Base-by-base conservation (phyloP, 1,140 invertebrate species). In the Drosophila insularis region DNA sequence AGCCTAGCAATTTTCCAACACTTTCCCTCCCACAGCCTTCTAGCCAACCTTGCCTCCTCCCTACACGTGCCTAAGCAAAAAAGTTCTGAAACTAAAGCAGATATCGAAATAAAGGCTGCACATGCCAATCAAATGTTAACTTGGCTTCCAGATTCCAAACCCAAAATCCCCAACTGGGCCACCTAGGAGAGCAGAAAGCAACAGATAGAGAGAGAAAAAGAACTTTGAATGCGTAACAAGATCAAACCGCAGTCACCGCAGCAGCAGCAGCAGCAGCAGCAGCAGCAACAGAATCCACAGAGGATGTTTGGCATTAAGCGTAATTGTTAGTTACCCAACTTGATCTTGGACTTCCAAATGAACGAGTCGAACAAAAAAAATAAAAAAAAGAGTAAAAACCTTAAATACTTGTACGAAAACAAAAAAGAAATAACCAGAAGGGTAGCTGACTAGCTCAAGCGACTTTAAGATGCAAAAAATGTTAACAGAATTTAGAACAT, bases 241-340 rank as follows among this genome's bases (percentile, higher is more conserved):
- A 87, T 87, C 84, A 87, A 87, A 89, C 84, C 84, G 17, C 80
- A 82, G 84, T 65, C 80, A 89, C 84, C 82, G 82, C 84, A 89
- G 46, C 63, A 35, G 66, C 64, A 63, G 59, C 35, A 40, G 11
- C 50, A n/a, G n/a, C 40, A 21, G 14, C 2, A 53, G 40, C 13
- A 56, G n/a, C 71, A 67, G 37, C 27, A 7, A 35, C 53, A 66
- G 46, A 53, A 58, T 40, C 53, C 31, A 68, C 81, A 82, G 80
- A 87, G 82, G 82, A 87, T 87, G 82, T 87, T 87, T 87, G 84
- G 84, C 80, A 87, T 87, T 87, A 87, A 87, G 77, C 80, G 84
- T 87, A 87, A 87, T 87, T 87, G 84, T 80, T 87, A 80, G 55
- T 89, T 74, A 80, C 84, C 77, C 46, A 21, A 40, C 39, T 40